Base-by-base conservation (phyloP, 2,888 invertebrate species). In the Oscheius sp. region DNA sequence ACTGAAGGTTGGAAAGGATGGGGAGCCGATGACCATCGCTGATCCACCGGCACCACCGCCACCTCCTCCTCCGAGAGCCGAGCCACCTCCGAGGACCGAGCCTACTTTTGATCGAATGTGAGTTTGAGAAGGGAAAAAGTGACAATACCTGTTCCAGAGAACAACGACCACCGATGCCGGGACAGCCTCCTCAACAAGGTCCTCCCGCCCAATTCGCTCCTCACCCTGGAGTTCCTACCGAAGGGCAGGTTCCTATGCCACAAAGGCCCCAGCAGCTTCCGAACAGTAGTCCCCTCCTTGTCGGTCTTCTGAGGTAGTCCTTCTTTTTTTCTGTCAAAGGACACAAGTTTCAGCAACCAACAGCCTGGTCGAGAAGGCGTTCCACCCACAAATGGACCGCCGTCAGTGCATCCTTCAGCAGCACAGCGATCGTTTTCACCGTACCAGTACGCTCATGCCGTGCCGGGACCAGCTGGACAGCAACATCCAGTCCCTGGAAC, bases 281-380 rank as follows among this genome's bases (percentile, higher is more conserved):
- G 21, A 68, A 55, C 42, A 68, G 53, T 37, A 81, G 81, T 48
- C 84, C 84, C 21, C 70, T 84, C 13, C 65, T 84, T 7, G 81
- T 82, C 48, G 81, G 78, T 60, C 58, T 84, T 53, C 58, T 84
- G 9, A 81, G 80, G 71, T 77, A 58, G 32, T n/a, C 2, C n/a
- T 29, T 71, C 10, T 32, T 9, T 53, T 50, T 32, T 5, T 48
- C 1, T 13, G 11, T 51, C 50, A 11, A 53, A 50, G 13, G 50
- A 9, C 13, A 53, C n/a, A 53, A 35, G n/a, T 60, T 74, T 11
- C 48, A 74, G 74, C 37, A 74, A 74, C 29, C 83, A 80, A 53
- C 75, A 63, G 55, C 76, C 62, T 37, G 50, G 72, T 53, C 72
- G 76, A 53, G 70, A 47, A 75, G 75, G 35, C 29, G 10, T 11